Evolutionary conservation across 1,140 invertebrate genomes (phyloP).

Genomic region (Bombus huntii): DNA sequence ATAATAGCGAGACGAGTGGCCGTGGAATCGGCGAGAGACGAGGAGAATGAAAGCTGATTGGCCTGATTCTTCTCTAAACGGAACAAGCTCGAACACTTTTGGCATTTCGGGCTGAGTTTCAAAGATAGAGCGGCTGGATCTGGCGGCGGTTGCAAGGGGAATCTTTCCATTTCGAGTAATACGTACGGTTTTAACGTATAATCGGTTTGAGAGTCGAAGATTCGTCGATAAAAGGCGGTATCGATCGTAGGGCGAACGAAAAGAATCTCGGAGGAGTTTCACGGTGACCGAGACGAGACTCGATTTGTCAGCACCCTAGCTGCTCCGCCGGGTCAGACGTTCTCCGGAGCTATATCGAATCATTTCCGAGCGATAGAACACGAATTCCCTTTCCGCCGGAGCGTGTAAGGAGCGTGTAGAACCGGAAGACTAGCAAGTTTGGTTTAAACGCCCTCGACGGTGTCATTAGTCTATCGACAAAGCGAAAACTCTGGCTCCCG

Average conservation of each 20-base stretch:
- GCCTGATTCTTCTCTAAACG: conserved; percentile 28
- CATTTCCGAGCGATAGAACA: conserved; percentile 71
- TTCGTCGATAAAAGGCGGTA: conserved; percentile 19
- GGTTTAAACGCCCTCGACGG: conserved; percentile 9
- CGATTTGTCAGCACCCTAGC: conserved; percentile 69
- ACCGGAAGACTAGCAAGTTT: not conserved
- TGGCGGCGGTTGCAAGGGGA: not conserved
- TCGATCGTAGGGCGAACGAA: conserved; percentile 52
- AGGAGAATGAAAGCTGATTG: conserved; percentile 53
- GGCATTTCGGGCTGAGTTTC: not conserved
- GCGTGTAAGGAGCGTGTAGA: conserved; percentile 30
- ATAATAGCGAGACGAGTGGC: conserved; percentile 34
- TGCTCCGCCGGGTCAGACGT: conserved; percentile 53
- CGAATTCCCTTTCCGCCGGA: conserved; percentile 57
- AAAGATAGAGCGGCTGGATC: not conserved
- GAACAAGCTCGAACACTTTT: not conserved
- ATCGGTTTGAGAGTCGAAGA: not conserved
- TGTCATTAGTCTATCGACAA: conserved; percentile 32
- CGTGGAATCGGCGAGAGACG: conserved; percentile 15
- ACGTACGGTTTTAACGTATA: not conserved
- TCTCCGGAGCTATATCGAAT: conserved; percentile 65
- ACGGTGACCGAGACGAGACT: conserved; percentile 61
- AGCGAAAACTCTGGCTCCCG: not conserved
- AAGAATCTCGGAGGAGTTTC: conserved; percentile 47
- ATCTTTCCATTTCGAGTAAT: not conserved